A percentile compares a stretch with the other conserved stretches of the same genome.
phyloP scores from a whole-genome alignment of 2,797 vertebrate genomes.

The Poliocrania exsul region DNA sequence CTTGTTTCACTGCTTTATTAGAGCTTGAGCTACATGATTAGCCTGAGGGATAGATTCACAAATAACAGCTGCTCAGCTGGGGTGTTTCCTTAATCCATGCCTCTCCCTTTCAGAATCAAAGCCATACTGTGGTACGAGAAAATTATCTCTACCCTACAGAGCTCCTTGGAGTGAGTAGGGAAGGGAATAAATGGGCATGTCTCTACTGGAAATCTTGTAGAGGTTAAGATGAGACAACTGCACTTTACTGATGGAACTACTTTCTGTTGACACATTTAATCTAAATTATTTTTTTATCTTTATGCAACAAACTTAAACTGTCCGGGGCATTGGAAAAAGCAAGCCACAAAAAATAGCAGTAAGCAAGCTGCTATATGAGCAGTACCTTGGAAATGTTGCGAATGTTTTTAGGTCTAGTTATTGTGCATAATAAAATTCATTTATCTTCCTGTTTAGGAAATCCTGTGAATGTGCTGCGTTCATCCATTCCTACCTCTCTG shows the following conservation, averaged over 20 bases:
- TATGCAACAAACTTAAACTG: background rate
- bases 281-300: slow-evolving; percentile 32
- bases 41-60: slow-evolving; percentile 44
- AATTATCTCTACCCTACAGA: slow-evolving; percentile 28
- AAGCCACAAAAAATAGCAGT: background rate
- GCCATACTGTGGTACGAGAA: background rate
- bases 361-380: background rate
- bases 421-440: background rate
- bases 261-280: slow-evolving; percentile 7
- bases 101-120: slow-evolving; percentile 47
- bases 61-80: slow-evolving; percentile 51
- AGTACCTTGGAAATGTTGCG: background rate
- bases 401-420: background rate
- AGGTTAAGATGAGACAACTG: background rate
- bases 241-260: background rate
- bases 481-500: background rate
- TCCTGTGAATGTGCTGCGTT: background rate
- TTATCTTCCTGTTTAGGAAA: background rate
- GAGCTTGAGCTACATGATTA: slow-evolving; percentile 21
- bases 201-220: slow-evolving; percentile 12
- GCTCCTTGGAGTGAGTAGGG: background rate
- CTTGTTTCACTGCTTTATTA: slow-evolving; percentile 45
- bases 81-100: slow-evolving; percentile 50
- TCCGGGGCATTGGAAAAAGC: background rate
- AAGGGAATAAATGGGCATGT: background rate